Base-by-base conservation (phyloP, 2,797 vertebrate genomes). In the Halcyon chelicuti region DNA sequence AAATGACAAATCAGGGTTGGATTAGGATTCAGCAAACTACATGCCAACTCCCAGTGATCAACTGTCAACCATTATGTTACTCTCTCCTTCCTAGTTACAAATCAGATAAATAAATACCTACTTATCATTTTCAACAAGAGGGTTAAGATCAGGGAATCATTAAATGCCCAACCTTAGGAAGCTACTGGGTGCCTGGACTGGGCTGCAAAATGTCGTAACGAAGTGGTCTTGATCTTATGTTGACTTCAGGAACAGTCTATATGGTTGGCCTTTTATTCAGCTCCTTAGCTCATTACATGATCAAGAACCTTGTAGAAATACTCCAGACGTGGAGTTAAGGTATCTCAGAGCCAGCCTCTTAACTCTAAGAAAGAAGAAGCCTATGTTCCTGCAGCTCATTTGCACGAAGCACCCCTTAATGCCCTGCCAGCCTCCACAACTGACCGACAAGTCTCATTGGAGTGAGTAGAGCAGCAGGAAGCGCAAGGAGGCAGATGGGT, bases 401-500 rank as follows among this genome's bases (percentile, higher is more conserved):
- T 90, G 42, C 73, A 94, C 51, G 91, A 96, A 94, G 55, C 19
- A 1, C n/a, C 82, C 61, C 87, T 96, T 83, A 96, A 76, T 73
- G 91, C 61, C 23, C 75, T 96, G 51, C 39, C 76, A 95, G 78
- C 35, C 72, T 92, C 71, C 89, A 88, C 54, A 61, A 61, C 46
- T 77, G 80, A 94, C 40, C 79, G 61, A 61, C 51, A 29, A 72
- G 20, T 54, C 57, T 73, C 37, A 88, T 90, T 94, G 94, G 82
- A 54, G 12, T 93, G 90, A 96, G 37, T 51, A 76, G 88, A 90
- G 90, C 96, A 94, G 66, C 39, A 92, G 52, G 68, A 95, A 96
- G 54, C 72, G 51, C 70, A 92, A 77, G 73, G 35, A 96, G 87
- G 95, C 77, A 96, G 88, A 96, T 83, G 74, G 82, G n/a, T 92